A percentile compares a stretch with the other conserved stretches of the same genome.
These are phyloP conservation scores for Mylabris phalerata DNA, from an alignment of 1,140 invertebrate species.

Conservation along the genomic window DNA sequence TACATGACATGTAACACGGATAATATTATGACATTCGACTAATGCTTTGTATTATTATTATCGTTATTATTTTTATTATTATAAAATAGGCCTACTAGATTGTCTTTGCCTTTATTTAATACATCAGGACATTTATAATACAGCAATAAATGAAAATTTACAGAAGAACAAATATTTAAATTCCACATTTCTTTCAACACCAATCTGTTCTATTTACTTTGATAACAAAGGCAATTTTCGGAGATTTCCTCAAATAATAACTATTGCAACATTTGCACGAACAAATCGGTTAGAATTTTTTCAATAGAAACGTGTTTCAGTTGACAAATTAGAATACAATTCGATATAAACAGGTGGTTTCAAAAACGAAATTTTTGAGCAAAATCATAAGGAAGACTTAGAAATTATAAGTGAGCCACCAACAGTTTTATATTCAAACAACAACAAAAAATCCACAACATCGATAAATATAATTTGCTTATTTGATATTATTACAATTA, in stretches of 20 bases:
- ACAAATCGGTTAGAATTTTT: too few relatives aligned
- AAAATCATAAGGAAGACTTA: too few relatives aligned
- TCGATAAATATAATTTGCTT: not conserved
- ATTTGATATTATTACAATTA: not conserved
- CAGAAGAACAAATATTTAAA: not conserved
- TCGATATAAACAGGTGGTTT: too few relatives aligned
- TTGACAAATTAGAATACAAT: too few relatives aligned
- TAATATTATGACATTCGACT: constrained; percentile 18
- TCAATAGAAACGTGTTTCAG: too few relatives aligned
- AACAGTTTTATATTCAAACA: too few relatives aligned
- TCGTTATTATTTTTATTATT: not conserved
- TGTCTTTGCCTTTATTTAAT: constrained; percentile 25
- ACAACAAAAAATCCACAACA: too few relatives aligned
- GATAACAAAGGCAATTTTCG: not conserved
- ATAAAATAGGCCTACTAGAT: constrained; percentile 34
- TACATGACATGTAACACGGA: constrained; percentile 25
- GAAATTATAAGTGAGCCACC: too few relatives aligned
- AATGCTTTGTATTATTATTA: not conserved
- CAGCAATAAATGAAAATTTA: constrained; percentile 8
- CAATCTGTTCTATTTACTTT: too few relatives aligned
- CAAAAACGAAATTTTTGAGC: too few relatives aligned
- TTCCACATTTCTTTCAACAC: too few relatives aligned
- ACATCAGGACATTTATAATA: constrained; percentile 2
- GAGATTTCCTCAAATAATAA: not conserved
- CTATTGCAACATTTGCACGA: too few relatives aligned